phyloP scores from a whole-genome alignment of 30 jellyfish, hydroid and myxozoan species.

The Pseudorhiza aurosa region DNA sequence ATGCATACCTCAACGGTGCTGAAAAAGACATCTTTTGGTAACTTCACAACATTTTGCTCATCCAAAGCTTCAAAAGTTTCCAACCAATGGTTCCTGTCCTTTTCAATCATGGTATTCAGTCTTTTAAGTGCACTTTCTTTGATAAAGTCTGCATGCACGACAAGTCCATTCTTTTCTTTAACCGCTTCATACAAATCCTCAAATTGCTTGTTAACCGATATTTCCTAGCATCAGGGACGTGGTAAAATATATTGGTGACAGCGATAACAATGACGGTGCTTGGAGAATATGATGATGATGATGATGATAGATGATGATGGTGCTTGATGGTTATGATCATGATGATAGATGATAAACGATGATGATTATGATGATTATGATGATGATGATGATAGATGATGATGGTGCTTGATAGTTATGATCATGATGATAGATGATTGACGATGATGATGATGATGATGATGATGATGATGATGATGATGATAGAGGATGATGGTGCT shows the following conservation, averaged over 20 bases:
- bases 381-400: no score
- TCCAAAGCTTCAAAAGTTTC: slow-evolving; percentile 50
- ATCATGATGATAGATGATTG: no score
- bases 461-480: no score
- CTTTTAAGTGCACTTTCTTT: slow-evolving; percentile 28
- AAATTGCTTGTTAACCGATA: slow-evolving; percentile 62
- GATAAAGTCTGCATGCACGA: slow-evolving; percentile 62
- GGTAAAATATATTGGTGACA: no score
- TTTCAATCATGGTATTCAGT: slow-evolving; percentile 16
- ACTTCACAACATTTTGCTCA: slow-evolving; percentile 20
- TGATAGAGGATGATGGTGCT: no score
- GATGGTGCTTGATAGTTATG: no score
- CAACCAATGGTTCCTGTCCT: slow-evolving; percentile 56
- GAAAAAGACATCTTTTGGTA: slow-evolving; percentile 47
- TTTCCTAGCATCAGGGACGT: slow-evolving; percentile 32
- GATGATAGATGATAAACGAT: no score
- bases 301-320: not conserved
- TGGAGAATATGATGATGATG: no score
- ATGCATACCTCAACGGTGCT: slow-evolving; percentile 61
- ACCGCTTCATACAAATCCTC: slow-evolving; percentile 39
- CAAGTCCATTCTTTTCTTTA: slow-evolving; percentile 21
- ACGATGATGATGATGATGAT: no score
- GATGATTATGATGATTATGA: no score
- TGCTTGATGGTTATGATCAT: no score
- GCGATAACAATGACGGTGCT: not conserved